Conservation (phyloP, 2,113 vertebrate genomes). For the Crotalus horridus region DNA sequence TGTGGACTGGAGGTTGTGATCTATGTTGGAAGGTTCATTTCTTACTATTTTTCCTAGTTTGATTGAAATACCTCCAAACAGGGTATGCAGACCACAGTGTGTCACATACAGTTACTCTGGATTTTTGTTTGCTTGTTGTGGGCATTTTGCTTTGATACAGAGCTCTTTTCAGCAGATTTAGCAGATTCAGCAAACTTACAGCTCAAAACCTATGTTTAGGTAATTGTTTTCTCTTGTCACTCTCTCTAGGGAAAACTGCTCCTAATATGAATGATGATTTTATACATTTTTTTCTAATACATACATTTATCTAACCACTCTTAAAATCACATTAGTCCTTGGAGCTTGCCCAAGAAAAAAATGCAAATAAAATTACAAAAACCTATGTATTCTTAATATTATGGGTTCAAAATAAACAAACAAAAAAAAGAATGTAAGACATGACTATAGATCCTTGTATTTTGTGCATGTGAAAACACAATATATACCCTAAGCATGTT, state of each 20-base stretch:
- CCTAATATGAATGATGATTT: neutral
- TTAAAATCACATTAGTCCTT: neutral
- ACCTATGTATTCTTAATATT: neutral
- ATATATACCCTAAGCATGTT: neutral
- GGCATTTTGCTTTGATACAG: fast-evolving
- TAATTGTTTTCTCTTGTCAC: neutral
- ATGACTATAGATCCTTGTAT: neutral
- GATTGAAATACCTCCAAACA: constrained; percentile 29
- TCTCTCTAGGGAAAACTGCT: neutral
- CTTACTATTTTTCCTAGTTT: neutral
- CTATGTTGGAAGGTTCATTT: constrained; percentile 36
- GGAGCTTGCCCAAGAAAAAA: neutral
- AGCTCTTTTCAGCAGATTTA: fast-evolving
- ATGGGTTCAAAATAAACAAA: neutral
- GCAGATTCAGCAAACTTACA: neutral
- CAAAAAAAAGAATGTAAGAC: neutral
- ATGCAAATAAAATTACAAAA: neutral
- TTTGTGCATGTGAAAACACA: neutral
- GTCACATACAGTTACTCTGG: too few relatives aligned
- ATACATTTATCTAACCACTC: neutral
- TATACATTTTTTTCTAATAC: neutral
- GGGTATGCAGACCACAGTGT: neutral
- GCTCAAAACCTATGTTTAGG: neutral
- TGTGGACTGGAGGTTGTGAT: neutral
- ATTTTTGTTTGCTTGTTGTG: neutral